Conservation (phyloP, 2,113 vertebrate species). For the Hippocampus barbouri region DNA sequence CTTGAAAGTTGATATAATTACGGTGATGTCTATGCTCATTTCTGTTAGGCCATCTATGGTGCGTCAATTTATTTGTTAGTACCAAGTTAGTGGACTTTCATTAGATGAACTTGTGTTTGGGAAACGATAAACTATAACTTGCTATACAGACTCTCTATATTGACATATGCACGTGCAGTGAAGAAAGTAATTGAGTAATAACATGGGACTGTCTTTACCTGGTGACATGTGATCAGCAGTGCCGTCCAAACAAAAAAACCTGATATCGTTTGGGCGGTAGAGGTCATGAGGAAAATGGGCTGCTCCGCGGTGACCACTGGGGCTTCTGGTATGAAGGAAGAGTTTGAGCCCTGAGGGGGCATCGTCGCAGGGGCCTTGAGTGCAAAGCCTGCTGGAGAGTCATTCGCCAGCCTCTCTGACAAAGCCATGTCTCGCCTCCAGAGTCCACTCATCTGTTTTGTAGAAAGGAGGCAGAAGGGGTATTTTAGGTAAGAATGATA, state of each 20-base stretch:
- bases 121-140: no score
- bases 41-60: no score
- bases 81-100: no score
- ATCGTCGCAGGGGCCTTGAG: constrained; percentile 54
- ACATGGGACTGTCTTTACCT: constrained; percentile 70
- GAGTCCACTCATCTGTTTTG: constrained; percentile 62
- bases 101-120: no score
- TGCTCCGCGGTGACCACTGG: constrained; percentile 78
- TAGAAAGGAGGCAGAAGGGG: neutral
- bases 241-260: constrained; percentile 96
- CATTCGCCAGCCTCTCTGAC: constrained; percentile 52
- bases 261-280: constrained; percentile 86
- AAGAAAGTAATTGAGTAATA: no score
- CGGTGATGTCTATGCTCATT: no score
- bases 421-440: constrained; percentile 60
- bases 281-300: constrained; percentile 92
- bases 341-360: constrained; percentile 64
- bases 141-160: no score
- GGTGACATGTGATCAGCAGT: constrained; percentile 92
- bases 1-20: no score
- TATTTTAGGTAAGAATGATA: neutral
- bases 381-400: constrained; percentile 53
- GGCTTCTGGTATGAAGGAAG: constrained; percentile 76
- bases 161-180: no score
- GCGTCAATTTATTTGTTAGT: no score